Evolutionary conservation across 2,797 vertebrate genomes (phyloP).

Genomic region (Liasis olivaceus): DNA sequence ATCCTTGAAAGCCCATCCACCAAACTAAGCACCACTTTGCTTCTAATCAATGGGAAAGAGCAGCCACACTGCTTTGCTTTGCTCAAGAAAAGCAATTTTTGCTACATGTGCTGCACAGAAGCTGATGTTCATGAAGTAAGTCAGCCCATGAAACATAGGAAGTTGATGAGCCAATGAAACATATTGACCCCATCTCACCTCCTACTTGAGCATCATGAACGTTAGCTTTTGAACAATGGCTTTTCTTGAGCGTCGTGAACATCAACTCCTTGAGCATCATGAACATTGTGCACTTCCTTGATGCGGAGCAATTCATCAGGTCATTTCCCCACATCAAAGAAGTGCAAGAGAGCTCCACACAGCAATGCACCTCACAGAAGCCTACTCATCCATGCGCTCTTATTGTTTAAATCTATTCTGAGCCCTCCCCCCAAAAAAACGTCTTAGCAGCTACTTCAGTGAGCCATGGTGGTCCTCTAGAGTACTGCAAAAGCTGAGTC

Average conservation of each 20-base stretch:
- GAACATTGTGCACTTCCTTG: not conserved
- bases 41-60: too few species aligned
- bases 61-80: too few species aligned
- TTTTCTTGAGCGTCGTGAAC: not conserved
- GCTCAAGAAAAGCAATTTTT: too few species aligned
- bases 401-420: not conserved
- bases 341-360: not conserved
- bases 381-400: not conserved
- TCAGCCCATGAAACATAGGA: too few species aligned
- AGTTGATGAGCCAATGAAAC: too few species aligned
- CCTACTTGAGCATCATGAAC: not conserved
- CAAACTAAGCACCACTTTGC: too few species aligned
- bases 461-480: not conserved
- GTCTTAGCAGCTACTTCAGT: not conserved
- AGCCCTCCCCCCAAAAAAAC: not conserved
- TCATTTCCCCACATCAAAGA: not conserved
- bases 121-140: too few species aligned
- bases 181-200: too few species aligned
- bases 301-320: not conserved
- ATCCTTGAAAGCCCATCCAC: too few species aligned
- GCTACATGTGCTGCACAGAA: too few species aligned
- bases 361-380: not conserved
- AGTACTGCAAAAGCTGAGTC: not conserved
- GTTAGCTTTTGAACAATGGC: too few species aligned
- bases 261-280: too few species aligned